Conservation (phyloP, 2,888 invertebrate genomes). For the Pyrochroa serraticornis region DNA sequence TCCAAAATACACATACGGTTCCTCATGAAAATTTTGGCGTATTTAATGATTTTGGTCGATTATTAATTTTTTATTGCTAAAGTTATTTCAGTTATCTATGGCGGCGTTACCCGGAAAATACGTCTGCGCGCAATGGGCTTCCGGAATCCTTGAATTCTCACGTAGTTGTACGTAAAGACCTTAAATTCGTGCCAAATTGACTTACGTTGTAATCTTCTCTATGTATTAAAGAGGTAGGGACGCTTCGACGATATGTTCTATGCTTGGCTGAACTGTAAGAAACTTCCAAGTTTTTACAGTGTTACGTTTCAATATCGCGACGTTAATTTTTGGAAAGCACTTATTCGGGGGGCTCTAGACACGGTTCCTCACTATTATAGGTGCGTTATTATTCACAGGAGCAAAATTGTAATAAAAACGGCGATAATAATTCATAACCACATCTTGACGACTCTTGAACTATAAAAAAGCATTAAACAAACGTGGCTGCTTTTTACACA, state of each 20-base stretch:
- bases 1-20: slow-evolving; percentile 25
- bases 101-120: slow-evolving; percentile 18
- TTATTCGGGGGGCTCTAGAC: too few species aligned
- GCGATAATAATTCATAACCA: slow-evolving; percentile 39
- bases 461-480: slow-evolving; percentile 53
- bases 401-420: slow-evolving; percentile 27
- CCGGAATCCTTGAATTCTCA: slow-evolving; percentile 22
- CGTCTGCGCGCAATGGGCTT: slow-evolving; percentile 20
- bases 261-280: neutral
- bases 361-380: neutral
- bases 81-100: too few species aligned
- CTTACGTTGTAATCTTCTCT: slow-evolving; percentile 33
- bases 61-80: too few species aligned
- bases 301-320: too few species aligned
- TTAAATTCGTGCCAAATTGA: slow-evolving; percentile 31
- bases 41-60: too few species aligned
- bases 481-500: slow-evolving; percentile 51
- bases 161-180: slow-evolving; percentile 25
- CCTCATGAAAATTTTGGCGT: neutral
- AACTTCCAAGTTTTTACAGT: neutral
- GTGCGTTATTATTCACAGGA: slow-evolving; percentile 15
- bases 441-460: slow-evolving; percentile 43
- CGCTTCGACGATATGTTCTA: slow-evolving; percentile 17
- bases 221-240: slow-evolving; percentile 25
- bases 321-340: too few species aligned